These are phyloP conservation scores for Cricetomys ansorgei DNA, from an alignment of 2,113 vertebrate species.

Conservation along the genomic window DNA sequence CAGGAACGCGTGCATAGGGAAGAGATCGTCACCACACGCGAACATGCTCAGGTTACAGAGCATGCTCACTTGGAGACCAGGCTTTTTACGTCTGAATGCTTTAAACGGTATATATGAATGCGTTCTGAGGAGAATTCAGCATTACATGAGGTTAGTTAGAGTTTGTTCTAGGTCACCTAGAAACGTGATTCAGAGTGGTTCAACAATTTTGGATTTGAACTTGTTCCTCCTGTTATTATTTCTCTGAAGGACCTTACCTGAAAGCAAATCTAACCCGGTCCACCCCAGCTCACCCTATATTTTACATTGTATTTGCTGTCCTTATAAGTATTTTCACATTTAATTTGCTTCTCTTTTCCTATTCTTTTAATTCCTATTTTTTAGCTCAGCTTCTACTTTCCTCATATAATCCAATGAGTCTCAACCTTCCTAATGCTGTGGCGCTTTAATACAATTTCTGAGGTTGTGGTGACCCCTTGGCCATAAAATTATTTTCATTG, in stretches of 20 bases:
- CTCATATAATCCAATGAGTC: too few species aligned
- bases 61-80: not conserved
- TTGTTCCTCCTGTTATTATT: too few species aligned
- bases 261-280: not conserved
- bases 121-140: not conserved
- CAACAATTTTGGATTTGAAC: not conserved
- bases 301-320: not conserved
- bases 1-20: too few species aligned
- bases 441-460: too few species aligned
- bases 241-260: not conserved
- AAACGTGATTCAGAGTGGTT: not conserved
- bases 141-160: not conserved
- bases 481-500: too few species aligned
- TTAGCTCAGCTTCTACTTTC: not conserved
- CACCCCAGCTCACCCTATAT: too few species aligned
- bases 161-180: not conserved
- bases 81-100: not conserved
- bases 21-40: too few species aligned
- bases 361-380: not conserved
- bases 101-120: not conserved
- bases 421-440: too few species aligned
- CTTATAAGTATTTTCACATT: not conserved
- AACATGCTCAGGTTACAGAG: not conserved
- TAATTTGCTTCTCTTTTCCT: not conserved
- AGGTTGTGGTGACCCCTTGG: too few species aligned